phyloP scores from a whole-genome alignment of 1,140 invertebrate genomes.

The Lepidurus packardi region DNA sequence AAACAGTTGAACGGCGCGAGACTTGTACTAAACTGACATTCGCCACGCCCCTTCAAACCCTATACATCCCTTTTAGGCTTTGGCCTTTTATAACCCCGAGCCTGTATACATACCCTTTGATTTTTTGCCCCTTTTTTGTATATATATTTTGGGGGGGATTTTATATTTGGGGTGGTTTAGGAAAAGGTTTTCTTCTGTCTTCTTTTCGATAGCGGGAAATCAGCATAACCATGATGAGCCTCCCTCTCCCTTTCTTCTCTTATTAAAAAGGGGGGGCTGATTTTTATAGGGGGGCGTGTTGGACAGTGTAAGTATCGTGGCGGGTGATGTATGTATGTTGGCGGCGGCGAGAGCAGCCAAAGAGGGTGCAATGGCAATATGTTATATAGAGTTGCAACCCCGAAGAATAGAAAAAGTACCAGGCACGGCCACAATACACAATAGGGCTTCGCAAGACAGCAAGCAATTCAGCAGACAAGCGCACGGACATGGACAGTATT shows the following conservation, averaged over 20 bases:
- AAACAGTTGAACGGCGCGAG: not conserved
- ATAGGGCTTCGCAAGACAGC: not conserved
- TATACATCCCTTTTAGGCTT: not conserved
- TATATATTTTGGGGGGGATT: not conserved
- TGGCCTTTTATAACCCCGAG: too few species aligned
- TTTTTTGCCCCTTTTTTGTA: not conserved
- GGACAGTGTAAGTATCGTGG: conserved; percentile 5
- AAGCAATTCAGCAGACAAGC: conserved; percentile 5
- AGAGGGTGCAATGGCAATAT: conserved; percentile 14
- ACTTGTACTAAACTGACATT: conserved; percentile 8
- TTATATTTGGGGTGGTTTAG: too few species aligned
- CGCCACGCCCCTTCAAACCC: conserved; percentile 14
- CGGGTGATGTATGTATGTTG: conserved; percentile 9
- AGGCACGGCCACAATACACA: conserved; percentile 17
- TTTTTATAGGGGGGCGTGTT: conserved; percentile 20
- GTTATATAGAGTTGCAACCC: conserved; percentile 10
- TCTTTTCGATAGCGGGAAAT: conserved; percentile 11
- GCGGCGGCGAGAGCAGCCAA: not conserved
- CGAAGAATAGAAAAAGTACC: conserved; percentile 6
- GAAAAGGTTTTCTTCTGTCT: not conserved
- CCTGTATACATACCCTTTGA: not conserved
- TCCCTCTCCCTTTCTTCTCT: conserved; percentile 14
- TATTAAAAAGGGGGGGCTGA: conserved; percentile 18
- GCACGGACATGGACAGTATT: conserved; percentile 4
- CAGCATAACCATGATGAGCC: conserved; percentile 21